Base-by-base conservation (phyloP, 2,888 invertebrate species). In the Pristionchus arcanus region DNA sequence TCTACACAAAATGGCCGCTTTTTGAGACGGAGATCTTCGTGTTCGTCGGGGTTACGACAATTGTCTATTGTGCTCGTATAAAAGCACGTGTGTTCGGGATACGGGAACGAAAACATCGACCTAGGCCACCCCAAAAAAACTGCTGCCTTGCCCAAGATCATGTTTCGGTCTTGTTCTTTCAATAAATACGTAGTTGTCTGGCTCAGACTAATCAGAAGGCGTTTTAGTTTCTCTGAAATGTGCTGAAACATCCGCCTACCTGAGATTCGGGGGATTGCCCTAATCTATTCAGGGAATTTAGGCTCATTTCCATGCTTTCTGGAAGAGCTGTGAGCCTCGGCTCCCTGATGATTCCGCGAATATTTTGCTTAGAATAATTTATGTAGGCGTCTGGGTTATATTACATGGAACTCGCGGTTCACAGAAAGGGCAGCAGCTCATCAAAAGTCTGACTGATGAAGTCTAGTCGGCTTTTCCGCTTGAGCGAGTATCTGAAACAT, bases 241-340 rank as follows among this genome's bases (percentile, higher is more conserved):
- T n/a, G 0, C n/a, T 4, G 63, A 55, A 19, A 5, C 21, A 55
- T 19, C 55, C 55, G 16, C 63, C 63, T 63, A 63, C 63, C 5
- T 63, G 63, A 63, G 3, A 63, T 59, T 59, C 59, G 3, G 59
- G 25, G 55, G 13, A 55, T 55, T 55, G 2, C 15, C 55, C 55
- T 19, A 55, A 55, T 19, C 55, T 9, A 55, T 55, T 55, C 55
- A 2, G 13, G 15, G 21, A 21, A 66, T 31, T 71, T 34, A 15
- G 19, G 74, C 74, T 74, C 37, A 74, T 74, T 74, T 74, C 1
- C 74, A 74, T 74, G 37, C 37, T 74, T 74, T 37, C 74, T 74
- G 74, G 37, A 74, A 74, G 74, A 37, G 74, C n/a, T n/a, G n/a
- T n/a, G n/a, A 0, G 71, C 21, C n/a, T 25, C 74, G 7, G 42